These are phyloP conservation scores for Hydrolagus affinis DNA, from an alignment of 2,113 vertebrate genomes.

Conservation along the genomic window DNA sequence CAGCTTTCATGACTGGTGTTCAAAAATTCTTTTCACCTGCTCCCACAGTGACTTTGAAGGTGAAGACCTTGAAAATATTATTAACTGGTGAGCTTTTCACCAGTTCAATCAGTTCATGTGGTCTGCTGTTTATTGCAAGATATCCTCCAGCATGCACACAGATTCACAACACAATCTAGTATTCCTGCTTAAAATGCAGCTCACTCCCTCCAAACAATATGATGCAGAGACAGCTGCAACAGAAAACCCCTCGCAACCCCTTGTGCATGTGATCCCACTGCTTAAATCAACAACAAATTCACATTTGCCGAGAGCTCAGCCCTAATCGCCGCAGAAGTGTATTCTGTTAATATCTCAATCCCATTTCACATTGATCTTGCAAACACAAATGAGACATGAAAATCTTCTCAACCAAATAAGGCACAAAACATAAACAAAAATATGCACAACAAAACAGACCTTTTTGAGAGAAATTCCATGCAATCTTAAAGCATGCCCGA, in stretches of 20 bases:
- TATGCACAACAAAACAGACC: background rate
- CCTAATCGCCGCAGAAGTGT: constrained; percentile 27
- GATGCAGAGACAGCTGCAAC: background rate
- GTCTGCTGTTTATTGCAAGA: background rate
- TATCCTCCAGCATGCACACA: background rate
- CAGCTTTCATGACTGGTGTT: background rate
- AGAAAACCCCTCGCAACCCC: background rate
- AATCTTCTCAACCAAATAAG: background rate
- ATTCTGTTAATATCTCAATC: constrained; percentile 49
- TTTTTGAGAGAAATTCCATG: background rate
- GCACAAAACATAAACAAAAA: background rate
- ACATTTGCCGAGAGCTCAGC: background rate
- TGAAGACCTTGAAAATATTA: background rate
- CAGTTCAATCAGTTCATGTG: background rate
- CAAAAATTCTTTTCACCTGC: background rate
- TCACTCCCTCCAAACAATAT: constrained; percentile 1
- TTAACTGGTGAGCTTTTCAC: background rate
- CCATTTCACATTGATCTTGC: constrained; percentile 43
- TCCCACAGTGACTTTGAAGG: background rate
- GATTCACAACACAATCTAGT: background rate
- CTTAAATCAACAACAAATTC: background rate
- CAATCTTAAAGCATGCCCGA: background rate
- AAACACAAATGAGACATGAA: constrained; percentile 32
- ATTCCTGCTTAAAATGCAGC: background rate
- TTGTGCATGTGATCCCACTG: background rate